These are phyloP conservation scores for Hippocampus comes DNA, from an alignment of 2,113 vertebrate species.

Conservation along the genomic window DNA sequence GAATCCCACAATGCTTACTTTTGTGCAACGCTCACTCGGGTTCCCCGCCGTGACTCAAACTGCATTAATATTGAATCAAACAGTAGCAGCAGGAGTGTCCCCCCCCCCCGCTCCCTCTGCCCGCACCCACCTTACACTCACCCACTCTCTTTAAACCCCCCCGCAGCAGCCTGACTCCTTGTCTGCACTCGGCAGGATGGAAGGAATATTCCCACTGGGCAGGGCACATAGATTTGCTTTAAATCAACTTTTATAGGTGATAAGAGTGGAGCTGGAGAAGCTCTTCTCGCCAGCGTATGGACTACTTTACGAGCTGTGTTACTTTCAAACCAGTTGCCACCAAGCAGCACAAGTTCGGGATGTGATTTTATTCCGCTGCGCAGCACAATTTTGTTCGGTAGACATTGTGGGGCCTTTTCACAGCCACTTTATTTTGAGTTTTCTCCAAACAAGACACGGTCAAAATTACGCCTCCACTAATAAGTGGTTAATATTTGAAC, in stretches of 20 bases:
- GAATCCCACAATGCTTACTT: slow-evolving; percentile 69
- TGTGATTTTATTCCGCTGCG: not conserved
- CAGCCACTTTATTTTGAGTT: too few species aligned
- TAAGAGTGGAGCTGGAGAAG: slow-evolving; percentile 61
- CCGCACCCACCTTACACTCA: slow-evolving; percentile 17
- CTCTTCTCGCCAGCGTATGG: slow-evolving; percentile 41
- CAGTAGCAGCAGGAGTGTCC: slow-evolving; percentile 72
- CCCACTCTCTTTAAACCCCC: slow-evolving; percentile 68
- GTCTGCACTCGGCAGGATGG: slow-evolving; percentile 75
- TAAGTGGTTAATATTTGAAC: too few species aligned
- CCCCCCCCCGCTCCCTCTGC: slow-evolving; percentile 20
- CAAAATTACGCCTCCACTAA: too few species aligned
- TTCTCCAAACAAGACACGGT: too few species aligned
- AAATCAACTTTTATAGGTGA: slow-evolving; percentile 75
- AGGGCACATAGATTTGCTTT: slow-evolving; percentile 72
- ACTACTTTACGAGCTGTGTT: slow-evolving; percentile 48
- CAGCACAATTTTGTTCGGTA: not conserved
- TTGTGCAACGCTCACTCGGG: slow-evolving; percentile 72
- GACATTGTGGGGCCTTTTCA: not conserved
- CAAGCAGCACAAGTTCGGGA: not conserved
- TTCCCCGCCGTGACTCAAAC: slow-evolving; percentile 74
- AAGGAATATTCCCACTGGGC: slow-evolving; percentile 74
- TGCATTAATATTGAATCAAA: slow-evolving; percentile 84
- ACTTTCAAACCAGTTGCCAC: not conserved
- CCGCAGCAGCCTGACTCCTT: slow-evolving; percentile 70